Base-by-base conservation (phyloP, 2,888 invertebrate genomes). In the Heliconius sara region DNA sequence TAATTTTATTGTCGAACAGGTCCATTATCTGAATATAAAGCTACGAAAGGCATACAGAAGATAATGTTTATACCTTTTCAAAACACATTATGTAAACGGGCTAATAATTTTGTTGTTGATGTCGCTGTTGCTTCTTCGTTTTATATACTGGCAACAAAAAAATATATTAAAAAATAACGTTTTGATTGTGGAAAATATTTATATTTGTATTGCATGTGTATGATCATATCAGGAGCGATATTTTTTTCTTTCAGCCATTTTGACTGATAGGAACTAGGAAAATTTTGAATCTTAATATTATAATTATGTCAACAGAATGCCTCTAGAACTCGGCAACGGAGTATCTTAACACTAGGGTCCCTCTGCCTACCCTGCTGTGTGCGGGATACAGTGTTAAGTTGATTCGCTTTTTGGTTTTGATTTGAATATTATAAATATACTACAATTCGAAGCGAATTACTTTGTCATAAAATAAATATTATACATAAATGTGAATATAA, bases 1-100 rank as follows among this genome's bases (percentile, higher is more conserved):
- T 85, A 85, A 85, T 85, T 79, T 85, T 84, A 84, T 83, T 83
- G 83, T 71, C 65, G 65, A 25, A 63, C 76, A 77, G 72, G 66
- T 65, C 83, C 85, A 84, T 85, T 85, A 83, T 80, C 81, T 80
- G 71, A 82, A 79, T 83, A 82, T 82, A 72, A 82, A 76, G 79
- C 81, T 79, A 30, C 47, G 57, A 12, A 66, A 34, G 39, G 67
- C 57, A 66, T 57, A 74, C 27, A 71, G 39, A 52, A 75, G 77
- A 79, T 81, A 77, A 81, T 75, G 77, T 81, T 81, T 81, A 81
- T 81, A 76, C 65, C 81, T 81, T 79, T 79, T 72, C 74, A 67
- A 71, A 71, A 76, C 57, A 70, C 80, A 82, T 83, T 83, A 84
- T 80, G 83, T 76, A 80, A 82, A 82, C 80, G 27, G 47, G 60